These are phyloP conservation scores for Parelbella ahira DNA, from an alignment of 2,888 invertebrate species.

Conservation along the genomic window DNA sequence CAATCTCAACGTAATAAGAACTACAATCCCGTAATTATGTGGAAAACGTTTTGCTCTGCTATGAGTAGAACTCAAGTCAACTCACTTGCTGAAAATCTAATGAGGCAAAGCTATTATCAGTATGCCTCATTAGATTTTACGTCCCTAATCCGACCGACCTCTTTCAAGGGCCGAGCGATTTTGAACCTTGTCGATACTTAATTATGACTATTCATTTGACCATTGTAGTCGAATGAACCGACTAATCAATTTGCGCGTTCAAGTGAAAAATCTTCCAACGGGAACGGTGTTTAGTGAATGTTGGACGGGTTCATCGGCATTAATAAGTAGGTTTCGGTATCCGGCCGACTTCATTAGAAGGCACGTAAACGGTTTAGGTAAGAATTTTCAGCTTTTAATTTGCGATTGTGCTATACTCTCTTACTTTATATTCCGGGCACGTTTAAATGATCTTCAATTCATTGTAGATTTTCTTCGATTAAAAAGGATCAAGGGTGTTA, in stretches of 20 bases:
- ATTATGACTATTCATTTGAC: constrained; percentile 45
- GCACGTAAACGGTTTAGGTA: constrained; percentile 8
- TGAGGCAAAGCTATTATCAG: constrained; percentile 57
- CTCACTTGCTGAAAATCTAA: constrained; percentile 45
- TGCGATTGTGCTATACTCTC: constrained; percentile 20
- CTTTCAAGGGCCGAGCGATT: constrained; percentile 45
- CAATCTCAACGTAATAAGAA: too few relatives aligned
- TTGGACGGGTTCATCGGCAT: constrained; percentile 15
- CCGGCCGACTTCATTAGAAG: constrained; percentile 18
- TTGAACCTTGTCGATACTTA: constrained; percentile 53
- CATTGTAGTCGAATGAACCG: constrained; percentile 48
- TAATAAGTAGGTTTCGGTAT: constrained; percentile 16
- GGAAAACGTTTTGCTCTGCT: too few relatives aligned
- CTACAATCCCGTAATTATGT: too few relatives aligned
- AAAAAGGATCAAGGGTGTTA: too few relatives aligned
- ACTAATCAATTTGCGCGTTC: constrained; percentile 55
- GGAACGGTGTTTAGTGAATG: constrained; percentile 36
- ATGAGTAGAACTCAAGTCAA: constrained; percentile 31
- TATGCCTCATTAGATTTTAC: constrained; percentile 65
- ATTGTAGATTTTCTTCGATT: too few relatives aligned
- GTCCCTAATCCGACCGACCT: constrained; percentile 50
- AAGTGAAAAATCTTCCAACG: constrained; percentile 47
- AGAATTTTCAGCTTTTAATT: constrained; percentile 14
- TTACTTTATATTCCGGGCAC: too few relatives aligned
- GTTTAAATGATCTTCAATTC: too few relatives aligned